Evolutionary conservation across 2,797 vertebrate species (phyloP).

Genomic region (Neomorphus geoffroyi): DNA sequence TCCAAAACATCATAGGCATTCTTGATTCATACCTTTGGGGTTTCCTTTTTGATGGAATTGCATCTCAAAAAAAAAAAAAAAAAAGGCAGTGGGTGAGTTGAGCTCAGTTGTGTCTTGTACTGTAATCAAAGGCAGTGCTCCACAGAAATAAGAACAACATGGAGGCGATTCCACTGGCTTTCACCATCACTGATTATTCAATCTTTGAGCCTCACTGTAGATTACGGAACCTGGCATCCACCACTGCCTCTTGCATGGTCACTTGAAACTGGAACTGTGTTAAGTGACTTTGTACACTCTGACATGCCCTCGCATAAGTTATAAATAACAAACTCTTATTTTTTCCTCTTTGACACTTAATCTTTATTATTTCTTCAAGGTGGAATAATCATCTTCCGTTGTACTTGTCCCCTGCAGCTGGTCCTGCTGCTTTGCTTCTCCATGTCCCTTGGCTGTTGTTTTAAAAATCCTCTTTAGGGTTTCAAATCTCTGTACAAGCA

Average conservation of each 20-base stretch:
- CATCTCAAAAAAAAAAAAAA: not conserved
- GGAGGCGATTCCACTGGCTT: not conserved
- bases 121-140: not conserved
- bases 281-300: not conserved
- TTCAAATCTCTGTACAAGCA: not conserved
- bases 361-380: not conserved
- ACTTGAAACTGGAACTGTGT: not conserved
- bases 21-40: fast-evolving
- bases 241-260: not conserved
- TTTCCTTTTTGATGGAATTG: not conserved
- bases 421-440: not conserved
- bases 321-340: not conserved
- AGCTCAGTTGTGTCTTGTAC: not conserved
- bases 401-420: not conserved
- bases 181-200: fast-evolving
- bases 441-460: not conserved
- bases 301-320: not conserved
- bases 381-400: not conserved
- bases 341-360: not conserved
- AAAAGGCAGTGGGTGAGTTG: no score
- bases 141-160: not conserved
- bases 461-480: not conserved
- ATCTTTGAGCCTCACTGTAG: not conserved
- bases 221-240: not conserved
- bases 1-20: not conserved